Evolutionary conservation across 2,888 invertebrate species (phyloP).

Genomic region (Xestobium rufovillosum): DNA sequence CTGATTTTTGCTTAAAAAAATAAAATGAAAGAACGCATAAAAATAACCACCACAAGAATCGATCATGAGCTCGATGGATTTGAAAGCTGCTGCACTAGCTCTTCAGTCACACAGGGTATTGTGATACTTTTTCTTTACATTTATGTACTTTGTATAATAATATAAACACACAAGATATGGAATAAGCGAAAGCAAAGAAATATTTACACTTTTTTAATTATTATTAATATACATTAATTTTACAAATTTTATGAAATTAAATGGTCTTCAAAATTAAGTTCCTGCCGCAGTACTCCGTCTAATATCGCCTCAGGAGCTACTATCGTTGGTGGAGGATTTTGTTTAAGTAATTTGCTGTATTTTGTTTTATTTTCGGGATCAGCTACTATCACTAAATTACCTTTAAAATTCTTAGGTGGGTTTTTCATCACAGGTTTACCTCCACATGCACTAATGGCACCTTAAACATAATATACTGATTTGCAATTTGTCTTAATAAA

Average conservation of each 20-base stretch:
- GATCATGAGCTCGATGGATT: too few relatives aligned
- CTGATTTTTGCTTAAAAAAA: too few relatives aligned
- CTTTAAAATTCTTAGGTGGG: constrained; percentile 24
- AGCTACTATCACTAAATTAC: constrained; percentile 33
- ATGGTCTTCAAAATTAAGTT: constrained; percentile 31
- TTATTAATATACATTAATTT: too few relatives aligned
- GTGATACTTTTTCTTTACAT: too few relatives aligned
- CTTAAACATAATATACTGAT: constrained; percentile 26
- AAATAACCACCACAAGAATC: too few relatives aligned
- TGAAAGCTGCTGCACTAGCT: too few relatives aligned
- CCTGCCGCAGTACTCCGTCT: constrained; percentile 39
- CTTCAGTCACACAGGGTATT: too few relatives aligned
- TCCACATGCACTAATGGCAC: constrained; percentile 38
- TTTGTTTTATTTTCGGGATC: constrained; percentile 32
- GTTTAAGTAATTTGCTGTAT: constrained; percentile 33
- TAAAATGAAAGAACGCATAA: too few relatives aligned
- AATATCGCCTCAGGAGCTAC: constrained; percentile 39
- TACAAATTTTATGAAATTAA: constrained; percentile 16
- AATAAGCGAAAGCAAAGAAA: too few relatives aligned
- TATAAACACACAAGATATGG: too few relatives aligned
- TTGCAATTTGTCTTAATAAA: constrained; percentile 4
- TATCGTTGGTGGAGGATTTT: constrained; percentile 30
- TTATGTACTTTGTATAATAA: too few relatives aligned
- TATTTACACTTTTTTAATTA: too few relatives aligned
- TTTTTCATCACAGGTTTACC: constrained; percentile 36